phyloP scores from a whole-genome alignment of 2,888 invertebrate genomes.

The Carpatolechia fugitivella region DNA sequence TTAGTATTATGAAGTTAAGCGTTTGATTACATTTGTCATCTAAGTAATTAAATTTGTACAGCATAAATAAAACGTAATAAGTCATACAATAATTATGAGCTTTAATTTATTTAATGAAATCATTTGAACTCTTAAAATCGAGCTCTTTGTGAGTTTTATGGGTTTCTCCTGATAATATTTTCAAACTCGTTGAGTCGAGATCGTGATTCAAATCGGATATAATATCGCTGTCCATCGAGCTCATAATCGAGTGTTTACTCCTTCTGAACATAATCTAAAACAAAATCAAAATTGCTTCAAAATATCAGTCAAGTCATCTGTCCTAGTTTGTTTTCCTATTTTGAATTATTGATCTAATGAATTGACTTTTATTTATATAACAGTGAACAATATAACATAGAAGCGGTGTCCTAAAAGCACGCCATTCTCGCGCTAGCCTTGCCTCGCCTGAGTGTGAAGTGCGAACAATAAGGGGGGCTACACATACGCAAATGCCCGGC shows the following conservation, averaged over 20 bases:
- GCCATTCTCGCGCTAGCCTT: no score
- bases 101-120: not conserved
- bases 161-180: conserved; percentile 16
- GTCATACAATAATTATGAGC: conserved; percentile 10
- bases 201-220: conserved; percentile 24
- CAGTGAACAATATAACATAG: no score
- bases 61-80: conserved; percentile 24
- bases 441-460: no score
- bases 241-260: conserved; percentile 50
- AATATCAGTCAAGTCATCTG: no score
- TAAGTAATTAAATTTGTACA: conserved; percentile 27
- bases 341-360: no score
- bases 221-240: conserved; percentile 34
- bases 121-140: not conserved
- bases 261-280: conserved; percentile 55
- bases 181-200: not conserved
- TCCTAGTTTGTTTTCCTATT: no score
- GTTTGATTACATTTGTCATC: conserved; percentile 22
- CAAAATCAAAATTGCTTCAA: no score
- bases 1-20: conserved; percentile 19
- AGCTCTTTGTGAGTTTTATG: conserved; percentile 3
- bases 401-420: no score
- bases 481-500: no score
- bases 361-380: no score
- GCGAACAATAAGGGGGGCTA: no score